phyloP scores from a whole-genome alignment of 2,888 invertebrate species.

The Caenorhabditis sp. region DNA sequence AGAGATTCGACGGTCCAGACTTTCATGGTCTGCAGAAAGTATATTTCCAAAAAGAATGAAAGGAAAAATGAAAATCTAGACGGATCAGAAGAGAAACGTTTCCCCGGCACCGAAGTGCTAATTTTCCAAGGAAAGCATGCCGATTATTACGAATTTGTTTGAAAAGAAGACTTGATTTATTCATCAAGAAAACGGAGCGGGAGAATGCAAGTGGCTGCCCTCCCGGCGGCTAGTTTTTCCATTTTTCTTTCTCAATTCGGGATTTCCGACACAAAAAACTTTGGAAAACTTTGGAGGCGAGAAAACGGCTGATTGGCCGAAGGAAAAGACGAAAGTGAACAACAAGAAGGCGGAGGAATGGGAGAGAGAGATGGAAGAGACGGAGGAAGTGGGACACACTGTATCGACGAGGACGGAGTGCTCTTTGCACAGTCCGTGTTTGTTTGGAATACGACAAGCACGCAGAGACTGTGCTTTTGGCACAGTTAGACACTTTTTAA shows the following conservation, averaged over 20 bases:
- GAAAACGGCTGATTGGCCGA: conserved; percentile 26
- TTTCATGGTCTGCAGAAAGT: conserved; percentile 18
- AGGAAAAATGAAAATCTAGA: no score
- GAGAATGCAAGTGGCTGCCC: background rate
- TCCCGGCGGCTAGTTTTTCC: no score
- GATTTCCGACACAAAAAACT: background rate
- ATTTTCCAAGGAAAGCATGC: background rate
- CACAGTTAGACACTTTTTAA: conserved; percentile 15
- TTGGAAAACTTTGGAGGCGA: conserved; percentile 2
- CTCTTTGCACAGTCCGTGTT: conserved; percentile 32
- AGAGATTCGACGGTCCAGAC: conserved; percentile 32
- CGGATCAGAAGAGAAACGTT: no score
- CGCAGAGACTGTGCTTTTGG: conserved; percentile 11
- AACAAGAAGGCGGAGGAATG: conserved; percentile 17
- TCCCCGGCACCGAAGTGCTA: no score
- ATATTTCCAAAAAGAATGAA: background rate
- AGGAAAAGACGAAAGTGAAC: conserved; percentile 21
- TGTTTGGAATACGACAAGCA: conserved; percentile 27
- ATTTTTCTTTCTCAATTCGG: no score
- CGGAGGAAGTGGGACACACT: conserved; percentile 11
- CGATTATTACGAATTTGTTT: background rate
- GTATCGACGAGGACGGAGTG: conserved; percentile 27
- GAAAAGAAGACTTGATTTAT: background rate
- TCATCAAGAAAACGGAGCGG: conserved; percentile 1
- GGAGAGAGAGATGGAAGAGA: background rate